Evolutionary conservation across 1,140 invertebrate species (phyloP), one percentile per base, ranked within the genome.

Genomic region (Tetramorium alpestre): DNA sequence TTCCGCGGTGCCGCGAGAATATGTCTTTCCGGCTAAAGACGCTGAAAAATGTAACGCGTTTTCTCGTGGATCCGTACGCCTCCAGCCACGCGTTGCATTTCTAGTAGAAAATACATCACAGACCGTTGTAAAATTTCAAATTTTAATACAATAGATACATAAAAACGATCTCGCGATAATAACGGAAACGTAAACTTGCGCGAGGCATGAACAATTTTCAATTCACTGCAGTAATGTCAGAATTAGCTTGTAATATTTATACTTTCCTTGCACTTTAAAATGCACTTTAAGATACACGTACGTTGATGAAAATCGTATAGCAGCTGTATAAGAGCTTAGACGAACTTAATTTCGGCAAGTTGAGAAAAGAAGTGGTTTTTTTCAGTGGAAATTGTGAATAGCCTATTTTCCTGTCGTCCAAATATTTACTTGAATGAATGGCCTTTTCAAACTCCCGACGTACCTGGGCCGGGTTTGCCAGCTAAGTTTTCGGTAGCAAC

Each of bases 341-440:
- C 1, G 41, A 75, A 60, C 10, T 62, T 60, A 58, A 73, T 72
- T 73, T 82, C 8, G 11, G 25, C 16, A 18, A 2, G 33, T 44
- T 33, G 41, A 16, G 44, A 38, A 75, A 60, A 38, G 33, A 25
- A 18, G 41, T 8, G 41, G 25, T 33, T 41, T 25, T n/a, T n/a
- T 38, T 33, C 13, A 25, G 1, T 18, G 41, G 13, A 73, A 84
- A 75, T 84, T 44, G 41, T 60, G 41, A 82, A 60, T 22, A 25
- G 56, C 56, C 54, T 75, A 44, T 84, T 84, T 84, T 13, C 69
- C 60, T 60, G 69, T 60, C 80, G 70, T 84, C 80, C 80, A 84
- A 84, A 84, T 84, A 60, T 84, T 84, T 84, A 75, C 69, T 13
- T n/a, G 54, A 84, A 84, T 75, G 69, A 84, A 84, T 84, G 28